phyloP scores from a whole-genome alignment of 1,140 invertebrate species.

The Euschistus heros region DNA sequence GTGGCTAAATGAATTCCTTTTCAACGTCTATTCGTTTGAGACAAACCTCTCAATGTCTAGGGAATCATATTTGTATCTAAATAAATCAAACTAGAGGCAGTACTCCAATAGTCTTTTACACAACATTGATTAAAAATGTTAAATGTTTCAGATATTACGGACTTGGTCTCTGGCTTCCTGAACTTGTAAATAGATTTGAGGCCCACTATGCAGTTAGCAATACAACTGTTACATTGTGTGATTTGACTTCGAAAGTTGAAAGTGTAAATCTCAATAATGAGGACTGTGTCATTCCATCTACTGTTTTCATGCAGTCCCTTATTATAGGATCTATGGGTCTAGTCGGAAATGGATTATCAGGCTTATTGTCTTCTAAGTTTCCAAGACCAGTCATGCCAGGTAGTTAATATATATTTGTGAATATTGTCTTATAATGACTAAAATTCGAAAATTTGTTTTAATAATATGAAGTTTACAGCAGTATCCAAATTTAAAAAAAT shows the following conservation, averaged over 20 bases:
- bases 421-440: no score
- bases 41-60: no score
- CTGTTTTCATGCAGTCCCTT: background rate
- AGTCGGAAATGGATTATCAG: background rate
- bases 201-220: constrained; percentile 39
- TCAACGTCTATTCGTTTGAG: no score
- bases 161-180: constrained; percentile 57
- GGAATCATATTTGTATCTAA: no score
- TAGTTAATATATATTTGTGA: no score
- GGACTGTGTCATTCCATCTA: background rate
- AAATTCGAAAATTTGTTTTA: no score
- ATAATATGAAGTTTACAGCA: no score
- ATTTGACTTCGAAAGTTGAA: constrained; percentile 35
- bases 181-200: constrained; percentile 48
- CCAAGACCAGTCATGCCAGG: background rate
- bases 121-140: no score
- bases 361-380: background rate
- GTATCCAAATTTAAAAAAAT: no score
- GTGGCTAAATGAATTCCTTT: no score
- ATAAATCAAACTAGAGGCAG: no score
- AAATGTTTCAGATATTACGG: constrained; percentile 47
- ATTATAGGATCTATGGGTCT: background rate
- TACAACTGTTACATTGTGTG: constrained; percentile 38
- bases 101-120: no score
- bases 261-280: background rate